Evolutionary conservation across 1,140 invertebrate species (phyloP).

Genomic region (Drosophila lacteicornis): DNA sequence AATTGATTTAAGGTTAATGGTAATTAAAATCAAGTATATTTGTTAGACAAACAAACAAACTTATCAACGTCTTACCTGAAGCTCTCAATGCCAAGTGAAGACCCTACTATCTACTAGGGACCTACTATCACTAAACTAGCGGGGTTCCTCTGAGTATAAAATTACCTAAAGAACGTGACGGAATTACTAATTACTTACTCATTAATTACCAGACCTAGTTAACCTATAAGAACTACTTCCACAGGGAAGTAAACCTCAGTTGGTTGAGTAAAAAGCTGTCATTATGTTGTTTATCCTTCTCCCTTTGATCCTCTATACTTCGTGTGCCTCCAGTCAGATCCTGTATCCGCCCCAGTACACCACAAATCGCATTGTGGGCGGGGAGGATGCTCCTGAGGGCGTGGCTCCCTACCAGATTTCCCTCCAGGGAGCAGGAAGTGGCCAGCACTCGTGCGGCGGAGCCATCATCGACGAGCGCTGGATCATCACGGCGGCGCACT

Average conservation of each 20-base stretch:
- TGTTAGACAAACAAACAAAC: neutral
- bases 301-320: neutral
- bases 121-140: conserved; percentile 2
- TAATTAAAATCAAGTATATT: conserved; percentile 3
- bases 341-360: conserved; percentile 74
- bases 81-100: neutral
- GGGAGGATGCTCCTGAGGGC: conserved; percentile 82
- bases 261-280: neutral
- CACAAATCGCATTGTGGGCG: conserved; percentile 84
- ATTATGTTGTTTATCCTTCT: conserved; percentile 36
- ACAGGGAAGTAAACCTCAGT: neutral
- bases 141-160: conserved; percentile 3
- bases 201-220: neutral
- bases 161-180: conserved; percentile 11
- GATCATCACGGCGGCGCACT: conserved; percentile 85
- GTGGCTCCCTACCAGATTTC: conserved; percentile 85
- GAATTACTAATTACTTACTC: conserved; percentile 10
- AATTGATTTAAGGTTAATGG: neutral
- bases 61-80: conserved; percentile 14
- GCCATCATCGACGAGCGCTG: conserved; percentile 84
- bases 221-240: conserved; percentile 23
- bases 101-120: neutral
- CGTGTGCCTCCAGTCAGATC: conserved; percentile 14
- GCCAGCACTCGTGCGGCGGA: conserved; percentile 85
- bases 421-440: conserved; percentile 60